Percentiles rank a stretch among this genome's conserved stretches.
phyloP scores from a whole-genome alignment of 2,888 invertebrate species.

The Nomada fabriciana region DNA sequence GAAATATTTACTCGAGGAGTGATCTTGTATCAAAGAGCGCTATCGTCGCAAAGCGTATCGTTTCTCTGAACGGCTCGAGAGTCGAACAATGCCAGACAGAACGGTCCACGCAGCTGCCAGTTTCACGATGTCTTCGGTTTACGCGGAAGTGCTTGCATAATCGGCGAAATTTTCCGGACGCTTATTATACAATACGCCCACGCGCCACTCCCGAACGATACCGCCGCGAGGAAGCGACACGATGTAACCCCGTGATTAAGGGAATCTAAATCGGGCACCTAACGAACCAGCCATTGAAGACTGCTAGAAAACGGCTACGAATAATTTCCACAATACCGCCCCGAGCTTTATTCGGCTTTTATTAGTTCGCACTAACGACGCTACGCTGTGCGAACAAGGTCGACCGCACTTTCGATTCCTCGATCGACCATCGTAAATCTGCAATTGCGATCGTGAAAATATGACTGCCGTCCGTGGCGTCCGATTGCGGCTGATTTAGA shows the following conservation, averaged over 20 bases:
- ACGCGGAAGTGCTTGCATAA: constrained; percentile 39
- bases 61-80: background rate
- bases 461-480: background rate
- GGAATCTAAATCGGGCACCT: constrained; percentile 10
- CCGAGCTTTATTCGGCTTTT: constrained; percentile 40
- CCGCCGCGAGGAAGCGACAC: background rate
- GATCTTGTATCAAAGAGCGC: background rate
- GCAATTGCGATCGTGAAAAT: constrained; percentile 11
- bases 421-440: constrained; percentile 34
- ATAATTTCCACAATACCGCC: background rate
- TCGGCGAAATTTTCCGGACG: constrained; percentile 43
- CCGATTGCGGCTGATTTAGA: constrained; percentile 35
- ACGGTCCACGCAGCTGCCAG: constrained; percentile 15
- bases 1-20: constrained; percentile 11
- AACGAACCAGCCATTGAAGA: background rate
- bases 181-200: constrained; percentile 46
- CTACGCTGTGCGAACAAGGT: background rate
- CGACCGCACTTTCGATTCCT: background rate
- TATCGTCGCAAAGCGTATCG: constrained; percentile 10
- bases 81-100: constrained; percentile 32
- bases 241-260: constrained; percentile 9
- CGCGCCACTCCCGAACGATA: constrained; percentile 4
- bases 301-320: background rate
- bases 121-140: background rate
- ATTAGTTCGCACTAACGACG: constrained; percentile 50